phyloP scores from a whole-genome alignment of 2,113 vertebrate genomes.

The Pelvicachromis taeniatus region DNA sequence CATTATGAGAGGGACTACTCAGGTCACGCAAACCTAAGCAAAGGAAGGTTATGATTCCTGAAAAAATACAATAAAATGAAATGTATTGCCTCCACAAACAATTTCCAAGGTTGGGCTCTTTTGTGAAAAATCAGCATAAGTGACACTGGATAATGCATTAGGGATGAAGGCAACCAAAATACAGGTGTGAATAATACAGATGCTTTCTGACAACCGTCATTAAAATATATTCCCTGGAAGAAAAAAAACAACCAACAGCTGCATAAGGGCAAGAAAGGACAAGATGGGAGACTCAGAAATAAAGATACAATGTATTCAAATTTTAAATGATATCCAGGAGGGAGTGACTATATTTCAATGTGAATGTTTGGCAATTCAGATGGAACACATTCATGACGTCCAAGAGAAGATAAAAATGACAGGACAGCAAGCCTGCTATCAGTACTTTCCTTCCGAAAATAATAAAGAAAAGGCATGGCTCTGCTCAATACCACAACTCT shows the following conservation, averaged over 20 bases:
- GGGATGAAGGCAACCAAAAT: neutral
- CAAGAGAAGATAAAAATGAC: constrained; percentile 31
- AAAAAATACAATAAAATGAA: neutral
- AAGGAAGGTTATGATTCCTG: neutral
- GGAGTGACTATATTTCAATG: constrained; percentile 26
- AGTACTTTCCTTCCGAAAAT: neutral
- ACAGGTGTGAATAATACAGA: neutral
- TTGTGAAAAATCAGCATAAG: neutral
- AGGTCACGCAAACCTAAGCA: neutral
- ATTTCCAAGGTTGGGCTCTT: neutral
- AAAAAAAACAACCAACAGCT: neutral
- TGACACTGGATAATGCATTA: neutral
- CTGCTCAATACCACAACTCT: neutral
- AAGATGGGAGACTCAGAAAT: neutral
- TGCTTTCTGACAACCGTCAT: neutral
- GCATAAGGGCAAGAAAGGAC: neutral
- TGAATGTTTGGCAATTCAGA: constrained; percentile 38
- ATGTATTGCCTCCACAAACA: neutral
- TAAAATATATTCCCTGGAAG: neutral
- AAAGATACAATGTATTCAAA: neutral
- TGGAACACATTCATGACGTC: constrained; percentile 14
- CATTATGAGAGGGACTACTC: neutral
- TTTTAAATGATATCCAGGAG: constrained; percentile 9
- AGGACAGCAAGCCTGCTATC: neutral
- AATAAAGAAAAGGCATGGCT: neutral